Base-by-base conservation (phyloP, 2,888 invertebrate genomes). In the Tetragonula carbonaria region DNA sequence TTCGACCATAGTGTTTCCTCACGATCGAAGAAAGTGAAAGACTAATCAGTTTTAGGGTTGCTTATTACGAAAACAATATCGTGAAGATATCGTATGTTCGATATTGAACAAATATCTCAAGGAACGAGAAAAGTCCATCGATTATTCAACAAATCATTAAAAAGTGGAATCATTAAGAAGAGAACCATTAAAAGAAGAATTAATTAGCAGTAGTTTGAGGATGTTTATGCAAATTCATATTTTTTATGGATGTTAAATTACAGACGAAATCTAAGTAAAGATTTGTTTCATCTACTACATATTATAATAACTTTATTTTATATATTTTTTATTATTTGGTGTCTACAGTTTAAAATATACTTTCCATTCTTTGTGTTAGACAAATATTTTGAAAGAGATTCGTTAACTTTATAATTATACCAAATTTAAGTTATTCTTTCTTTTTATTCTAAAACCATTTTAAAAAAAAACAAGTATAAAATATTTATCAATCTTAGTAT, bases 1-100 rank as follows among this genome's bases (percentile, higher is more conserved):
- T 78, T 59, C 55, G 23, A 33, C 74, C 38, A 33, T 68, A 33
- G 68, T 45, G 33, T 82, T 72, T 73, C 76, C 38, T 51, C 76
- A 68, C 82, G 50, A 50, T 11, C 28, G 50, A 50, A 55, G 51
- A 63, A 74, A 63, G n/a, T 33, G 74, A 63, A 59, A 74, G 63
- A 74, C n/a, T 16, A 50, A 74, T 33, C 65, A 53, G n/a, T 45
- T 51, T 74, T 33, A 62, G 13, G 28, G 33, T n/a, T 63, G 21
- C 3, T n/a, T n/a, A 33, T 65, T 74, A 63, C 21, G 21, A 59
- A 21, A 63, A 63, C 23, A 57, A 59, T 57, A 18, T 57, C 50
- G 16, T 59, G n/a, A 1, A 72, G 23, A 45, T 38, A 72, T 45
- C 8, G 8, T 28, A 33, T 57, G 13, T 72, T 28, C 6, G 23